Evolutionary conservation across 2,888 invertebrate species (phyloP).

Genomic region (Agrypnus murinus): DNA sequence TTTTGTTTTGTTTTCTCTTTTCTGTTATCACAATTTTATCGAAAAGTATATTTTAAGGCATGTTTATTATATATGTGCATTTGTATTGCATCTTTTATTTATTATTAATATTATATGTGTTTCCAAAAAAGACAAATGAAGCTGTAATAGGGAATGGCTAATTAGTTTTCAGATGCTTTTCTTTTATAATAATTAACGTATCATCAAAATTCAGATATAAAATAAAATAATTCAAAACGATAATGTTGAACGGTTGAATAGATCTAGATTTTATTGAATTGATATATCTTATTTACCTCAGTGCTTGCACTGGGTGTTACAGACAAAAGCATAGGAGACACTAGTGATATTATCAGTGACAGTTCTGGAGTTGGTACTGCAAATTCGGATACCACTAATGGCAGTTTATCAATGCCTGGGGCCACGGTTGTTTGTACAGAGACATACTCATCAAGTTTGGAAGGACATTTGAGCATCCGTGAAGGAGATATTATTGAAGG

Average conservation of each 20-base stretch:
- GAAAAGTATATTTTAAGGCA: slow-evolving; percentile 36
- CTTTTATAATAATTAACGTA: background rate
- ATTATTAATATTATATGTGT: too few species aligned
- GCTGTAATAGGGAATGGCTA: slow-evolving; percentile 37
- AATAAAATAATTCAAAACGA: too few species aligned
- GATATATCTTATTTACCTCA: slow-evolving; percentile 61
- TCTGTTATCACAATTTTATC: slow-evolving; percentile 8
- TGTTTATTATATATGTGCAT: slow-evolving; percentile 53
- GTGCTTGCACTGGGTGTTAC: slow-evolving; percentile 72
- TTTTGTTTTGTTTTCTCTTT: slow-evolving; percentile 4
- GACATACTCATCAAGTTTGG: slow-evolving; percentile 82
- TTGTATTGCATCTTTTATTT: slow-evolving; percentile 46
- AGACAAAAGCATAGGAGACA: slow-evolving; percentile 94
- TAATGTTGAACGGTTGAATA: slow-evolving; percentile 16
- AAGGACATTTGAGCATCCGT: slow-evolving; percentile 86
- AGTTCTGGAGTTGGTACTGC: slow-evolving; percentile 94
- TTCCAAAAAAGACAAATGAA: slow-evolving; percentile 22
- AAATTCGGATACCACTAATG: slow-evolving; percentile 88
- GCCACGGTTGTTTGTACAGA: slow-evolving; percentile 91
- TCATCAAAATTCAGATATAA: slow-evolving; percentile 12
- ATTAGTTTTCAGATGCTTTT: slow-evolving; percentile 25
- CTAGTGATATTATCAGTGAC: slow-evolving; percentile 93
- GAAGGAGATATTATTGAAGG: slow-evolving; percentile 96
- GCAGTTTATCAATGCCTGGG: slow-evolving; percentile 85
- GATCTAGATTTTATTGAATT: slow-evolving; percentile 28